Percentiles rank a stretch among this genome's conserved stretches.
Evolutionary conservation across 2,113 vertebrate genomes (phyloP).

Genomic region (Trochalopteron elliotii): DNA sequence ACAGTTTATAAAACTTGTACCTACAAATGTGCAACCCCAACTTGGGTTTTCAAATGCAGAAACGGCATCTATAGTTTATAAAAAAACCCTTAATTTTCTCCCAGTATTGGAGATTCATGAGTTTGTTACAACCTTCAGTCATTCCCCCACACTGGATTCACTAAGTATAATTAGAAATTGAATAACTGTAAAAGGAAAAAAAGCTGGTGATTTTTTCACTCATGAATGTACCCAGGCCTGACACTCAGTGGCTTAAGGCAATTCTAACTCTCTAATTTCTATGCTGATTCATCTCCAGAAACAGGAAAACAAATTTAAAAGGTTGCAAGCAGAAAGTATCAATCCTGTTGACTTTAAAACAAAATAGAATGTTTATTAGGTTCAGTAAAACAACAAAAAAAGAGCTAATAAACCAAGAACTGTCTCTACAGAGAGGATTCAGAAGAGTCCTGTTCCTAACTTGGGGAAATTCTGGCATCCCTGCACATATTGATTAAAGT

Average conservation of each 20-base stretch:
- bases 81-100: neutral
- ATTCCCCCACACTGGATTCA: neutral
- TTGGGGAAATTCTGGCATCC: neutral
- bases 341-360: neutral
- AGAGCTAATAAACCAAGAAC: neutral
- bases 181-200: neutral
- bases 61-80: neutral
- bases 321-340: neutral
- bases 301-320: neutral
- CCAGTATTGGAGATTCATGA: neutral
- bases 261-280: neutral
- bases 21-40: neutral
- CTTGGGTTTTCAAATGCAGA: neutral
- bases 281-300: neutral
- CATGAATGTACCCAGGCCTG: neutral
- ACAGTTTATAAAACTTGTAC: neutral
- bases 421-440: neutral
- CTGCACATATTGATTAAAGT: accelerated
- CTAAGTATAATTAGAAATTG: neutral
- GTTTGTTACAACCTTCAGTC: neutral
- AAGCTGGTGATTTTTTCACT: neutral
- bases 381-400: neutral
- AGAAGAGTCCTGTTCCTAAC: neutral
- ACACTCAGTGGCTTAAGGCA: neutral
- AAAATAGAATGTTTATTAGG: neutral